Evolutionary conservation across 2,888 invertebrate genomes (phyloP), one percentile per base, ranked within the genome.

Genomic region (Gerris lacustris): DNA sequence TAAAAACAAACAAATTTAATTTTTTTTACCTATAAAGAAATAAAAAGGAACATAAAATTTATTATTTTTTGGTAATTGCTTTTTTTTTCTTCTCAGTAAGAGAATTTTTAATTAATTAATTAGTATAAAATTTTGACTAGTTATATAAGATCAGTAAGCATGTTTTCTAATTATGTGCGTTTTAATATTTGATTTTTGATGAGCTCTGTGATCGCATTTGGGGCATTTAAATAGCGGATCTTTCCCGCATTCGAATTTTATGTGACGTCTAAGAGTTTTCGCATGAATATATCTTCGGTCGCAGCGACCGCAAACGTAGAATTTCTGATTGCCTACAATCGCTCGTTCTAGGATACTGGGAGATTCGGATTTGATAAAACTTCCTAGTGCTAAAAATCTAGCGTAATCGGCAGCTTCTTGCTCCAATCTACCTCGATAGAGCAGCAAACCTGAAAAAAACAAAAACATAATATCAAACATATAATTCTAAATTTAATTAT

Each of bases 201-300:
- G 77, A 69, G 79, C 78, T 66, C 79, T 79, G 72, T 79, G 79
- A 69, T 80, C 72, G 71, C 79, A 79, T 72, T 76, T 75, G 0
- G 77, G 77, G 72, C 79, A 79, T 68, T 75, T 75, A 73, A 78
- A 78, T 62, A 76, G 76, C 17, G 78, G 77, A 55, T 76, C 74
- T 72, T 76, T 75, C 47, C 77, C 77, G 72, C 77, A 78, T 67
- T 77, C 76, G 66, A 72, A 74, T 67, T 69, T 72, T 6, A 73
- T 67, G 11, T 74, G 73, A 1, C 72, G 43, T 6, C 47, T 15
- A 6, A 72, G 68, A 0, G 69, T 73, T 6, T 69, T 70, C 31
- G 45, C 71, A 62, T 72, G 67, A 47, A 44, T 68, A 67, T 72
- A 73, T 11, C 62, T 45, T 15, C 43, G 31, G 17, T n/a, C 67